These are phyloP conservation scores for Myodes glareolus DNA, from an alignment of 2,113 vertebrate genomes.

Conservation along the genomic window DNA sequence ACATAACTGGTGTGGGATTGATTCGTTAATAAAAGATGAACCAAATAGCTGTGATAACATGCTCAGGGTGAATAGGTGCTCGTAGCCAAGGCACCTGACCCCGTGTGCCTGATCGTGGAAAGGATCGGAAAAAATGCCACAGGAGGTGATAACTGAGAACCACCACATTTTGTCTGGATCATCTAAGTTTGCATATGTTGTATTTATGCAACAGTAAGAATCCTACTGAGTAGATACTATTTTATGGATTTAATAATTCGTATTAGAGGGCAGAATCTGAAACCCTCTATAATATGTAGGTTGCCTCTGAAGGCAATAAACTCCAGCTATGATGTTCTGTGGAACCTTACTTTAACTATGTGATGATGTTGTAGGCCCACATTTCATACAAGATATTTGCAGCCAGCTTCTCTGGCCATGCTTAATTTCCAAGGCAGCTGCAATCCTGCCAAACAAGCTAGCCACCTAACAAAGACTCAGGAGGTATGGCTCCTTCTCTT, in stretches of 20 bases:
- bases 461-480: no score
- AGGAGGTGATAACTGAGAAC: neutral
- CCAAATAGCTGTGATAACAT: accelerated
- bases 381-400: no score
- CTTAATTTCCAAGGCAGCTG: no score
- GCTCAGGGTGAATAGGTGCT: neutral
- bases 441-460: no score
- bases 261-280: neutral
- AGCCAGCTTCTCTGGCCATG: no score
- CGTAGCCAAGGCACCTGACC: neutral
- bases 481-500: no score
- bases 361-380: no score
- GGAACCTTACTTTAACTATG: neutral
- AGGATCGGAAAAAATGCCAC: neutral
- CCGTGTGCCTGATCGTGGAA: neutral
- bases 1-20: no score
- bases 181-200: neutral
- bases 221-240: neutral
- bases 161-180: no score
- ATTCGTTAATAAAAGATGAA: no score
- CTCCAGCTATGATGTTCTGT: neutral
- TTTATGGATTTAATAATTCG: neutral
- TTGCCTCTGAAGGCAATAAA: neutral
- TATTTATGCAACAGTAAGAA: neutral
- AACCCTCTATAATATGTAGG: neutral